Evolutionary conservation across 2,797 vertebrate species (phyloP), one percentile per base, ranked within the genome.

Genomic region (Coranthus polyacanthus): DNA sequence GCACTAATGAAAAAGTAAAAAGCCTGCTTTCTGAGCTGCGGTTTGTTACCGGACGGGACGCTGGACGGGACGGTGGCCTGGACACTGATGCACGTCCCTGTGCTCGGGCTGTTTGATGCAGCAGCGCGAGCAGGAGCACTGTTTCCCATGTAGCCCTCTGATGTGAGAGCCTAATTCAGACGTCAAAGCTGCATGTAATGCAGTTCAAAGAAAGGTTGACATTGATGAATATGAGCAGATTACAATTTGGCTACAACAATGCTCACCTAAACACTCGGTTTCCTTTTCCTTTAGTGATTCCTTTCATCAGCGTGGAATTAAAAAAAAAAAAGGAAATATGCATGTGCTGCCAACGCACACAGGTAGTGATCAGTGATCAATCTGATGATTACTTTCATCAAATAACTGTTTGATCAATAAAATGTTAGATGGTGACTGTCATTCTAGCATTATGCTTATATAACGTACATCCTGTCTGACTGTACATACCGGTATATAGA

Each of bases 121-220:
- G 78, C 69, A 68, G 78, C 12, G 20, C 58, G 50, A 66, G 53
- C 68, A 66, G 72, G 53, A 64, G 77, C 79, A 58, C 80, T 41
- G 68, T 81, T 79, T 69, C 72, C 71, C 73, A 83, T 77, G 51
- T 59, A 79, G 73, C 60, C 66, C 57, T 62, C 47, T 58, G 57
- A 59, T 22, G 59, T 11, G 34, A 42, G 29, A 67, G 53, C 22
- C 47, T 52, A 46, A 5, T 47, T 50, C 7, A 10, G 67, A 82
- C 5, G 61, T 62, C 44, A 42, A 36, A 53, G 54, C 36, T 72
- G 55, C 3, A 3, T 18, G 18, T 39, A n/a, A 49, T 26, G 38
- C 43, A 47, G 36, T 73, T 68, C 44, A 72, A 49, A 79, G 41
- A 78, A 37, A 81, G 9, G 43, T 26, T 58, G 57, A 84, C 26